A percentile compares a stretch with the other conserved stretches of the same genome.
Conservation (phyloP, 2,797 vertebrate species). For the Tenualosa thibaudeaui region DNA sequence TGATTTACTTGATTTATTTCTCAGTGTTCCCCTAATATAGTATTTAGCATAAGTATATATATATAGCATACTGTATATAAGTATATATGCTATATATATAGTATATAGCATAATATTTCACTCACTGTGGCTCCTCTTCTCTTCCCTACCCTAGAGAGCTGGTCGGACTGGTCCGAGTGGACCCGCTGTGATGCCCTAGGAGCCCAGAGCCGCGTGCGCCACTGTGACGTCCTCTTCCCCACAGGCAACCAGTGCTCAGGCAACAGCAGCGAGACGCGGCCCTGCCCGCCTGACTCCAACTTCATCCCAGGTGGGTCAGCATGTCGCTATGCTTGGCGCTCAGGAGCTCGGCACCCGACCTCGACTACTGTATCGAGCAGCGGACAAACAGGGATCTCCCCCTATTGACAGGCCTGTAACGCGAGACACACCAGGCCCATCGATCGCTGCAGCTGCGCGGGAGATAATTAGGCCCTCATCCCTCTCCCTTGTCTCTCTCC, state of each 20-base stretch:
- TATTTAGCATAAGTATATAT: too few species aligned
- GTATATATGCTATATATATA: too few species aligned
- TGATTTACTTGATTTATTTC: too few species aligned
- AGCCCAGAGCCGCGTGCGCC: constrained; percentile 81
- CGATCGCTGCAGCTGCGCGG: constrained; percentile 56
- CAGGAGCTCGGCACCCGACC: background rate
- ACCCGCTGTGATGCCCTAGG: constrained; percentile 83
- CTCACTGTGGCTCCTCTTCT: background rate
- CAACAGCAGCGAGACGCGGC: constrained; percentile 84
- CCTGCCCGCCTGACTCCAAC: constrained; percentile 85
- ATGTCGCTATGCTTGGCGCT: background rate
- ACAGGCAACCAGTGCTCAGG: constrained; percentile 90
- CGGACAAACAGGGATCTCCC: constrained; percentile 57
- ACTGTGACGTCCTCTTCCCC: constrained; percentile 87
- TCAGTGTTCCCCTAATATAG: background rate
- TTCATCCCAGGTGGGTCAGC: constrained; percentile 86
- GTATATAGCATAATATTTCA: too few species aligned
- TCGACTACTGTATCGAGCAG: constrained; percentile 51
- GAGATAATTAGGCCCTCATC: constrained; percentile 62
- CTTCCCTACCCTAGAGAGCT: constrained; percentile 80
- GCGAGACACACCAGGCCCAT: constrained; percentile 59
- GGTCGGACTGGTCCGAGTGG: constrained; percentile 95
- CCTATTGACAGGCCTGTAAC: constrained; percentile 65
- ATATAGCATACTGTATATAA: too few species aligned
- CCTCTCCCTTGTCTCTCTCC: constrained; percentile 39